These are phyloP conservation scores for Orius laevigatus DNA, from an alignment of 1,140 invertebrate species.

Conservation along the genomic window DNA sequence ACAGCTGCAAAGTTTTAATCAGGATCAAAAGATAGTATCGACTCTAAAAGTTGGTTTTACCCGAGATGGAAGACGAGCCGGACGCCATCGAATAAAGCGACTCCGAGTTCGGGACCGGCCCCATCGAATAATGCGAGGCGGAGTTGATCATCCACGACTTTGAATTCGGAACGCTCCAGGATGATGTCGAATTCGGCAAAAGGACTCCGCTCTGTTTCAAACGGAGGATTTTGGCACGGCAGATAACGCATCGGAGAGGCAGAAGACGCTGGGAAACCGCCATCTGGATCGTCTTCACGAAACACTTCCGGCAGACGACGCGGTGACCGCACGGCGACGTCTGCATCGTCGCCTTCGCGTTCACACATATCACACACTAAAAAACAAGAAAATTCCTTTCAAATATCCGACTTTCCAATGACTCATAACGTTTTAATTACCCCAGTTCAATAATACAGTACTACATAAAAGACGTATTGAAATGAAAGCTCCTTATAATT, in stretches of 20 bases:
- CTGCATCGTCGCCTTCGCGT: conserved; percentile 90
- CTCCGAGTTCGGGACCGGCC: conserved; percentile 56
- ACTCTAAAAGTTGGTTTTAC: conserved; percentile 22
- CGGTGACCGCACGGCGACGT: conserved; percentile 88
- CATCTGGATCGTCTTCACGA: conserved; percentile 94
- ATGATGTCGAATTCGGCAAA: conserved; percentile 25
- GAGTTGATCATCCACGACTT: conserved; percentile 22
- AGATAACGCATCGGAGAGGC: conserved; percentile 85
- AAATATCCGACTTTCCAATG: too few relatives aligned
- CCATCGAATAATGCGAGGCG: conserved; percentile 36
- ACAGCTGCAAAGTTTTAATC: conserved; percentile 39
- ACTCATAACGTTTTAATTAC: too few relatives aligned
- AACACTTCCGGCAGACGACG: conserved; percentile 87
- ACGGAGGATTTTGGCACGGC: conserved; percentile 72
- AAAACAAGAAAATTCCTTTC: conserved; percentile 24
- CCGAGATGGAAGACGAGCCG: conserved; percentile 44
- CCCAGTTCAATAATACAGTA: too few relatives aligned
- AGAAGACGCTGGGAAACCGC: conserved; percentile 81
- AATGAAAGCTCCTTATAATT: too few relatives aligned
- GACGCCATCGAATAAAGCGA: conserved; percentile 73
- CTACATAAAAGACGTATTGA: too few relatives aligned
- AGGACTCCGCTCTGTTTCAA: conserved; percentile 42
- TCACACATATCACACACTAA: conserved; percentile 91
- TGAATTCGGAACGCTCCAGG: conserved; percentile 9
- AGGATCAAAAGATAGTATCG: not conserved